These are phyloP conservation scores for Eubucco bourcierii DNA, from an alignment of 2,113 vertebrate genomes.

Conservation along the genomic window DNA sequence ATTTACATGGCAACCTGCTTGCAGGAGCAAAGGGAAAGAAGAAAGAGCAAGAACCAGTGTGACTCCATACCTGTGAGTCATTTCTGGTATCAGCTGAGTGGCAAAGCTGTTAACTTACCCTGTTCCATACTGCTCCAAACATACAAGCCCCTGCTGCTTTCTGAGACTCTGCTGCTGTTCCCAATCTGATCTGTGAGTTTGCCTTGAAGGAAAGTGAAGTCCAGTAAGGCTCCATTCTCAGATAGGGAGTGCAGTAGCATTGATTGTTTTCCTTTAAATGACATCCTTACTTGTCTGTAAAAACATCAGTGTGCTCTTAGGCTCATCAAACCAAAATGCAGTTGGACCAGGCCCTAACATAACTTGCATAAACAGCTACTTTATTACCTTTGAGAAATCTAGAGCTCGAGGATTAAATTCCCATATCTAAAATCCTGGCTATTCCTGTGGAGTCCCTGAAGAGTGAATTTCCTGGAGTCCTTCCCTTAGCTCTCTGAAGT, in stretches of 20 bases:
- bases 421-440: not conserved
- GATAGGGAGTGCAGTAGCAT: not conserved
- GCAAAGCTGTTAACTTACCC: not conserved
- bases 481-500: constrained; percentile 8
- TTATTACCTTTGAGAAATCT: not conserved
- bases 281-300: not conserved
- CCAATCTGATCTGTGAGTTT: not conserved
- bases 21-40: not conserved
- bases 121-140: fast-evolving
- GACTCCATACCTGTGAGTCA: not conserved
- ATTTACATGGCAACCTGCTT: not conserved
- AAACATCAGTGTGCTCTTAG: not conserved
- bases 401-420: not conserved
- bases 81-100: not conserved
- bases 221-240: not conserved
- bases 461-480: constrained; percentile 7
- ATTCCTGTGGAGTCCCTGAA: not conserved
- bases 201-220: not conserved
- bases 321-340: not conserved
- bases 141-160: not conserved
- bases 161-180: not conserved
- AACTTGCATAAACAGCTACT: not conserved
- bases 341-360: not conserved
- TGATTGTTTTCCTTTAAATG: not conserved
- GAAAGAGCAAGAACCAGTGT: not conserved